Conservation (phyloP, 2,113 vertebrate species). For the Platanista minor region DNA sequence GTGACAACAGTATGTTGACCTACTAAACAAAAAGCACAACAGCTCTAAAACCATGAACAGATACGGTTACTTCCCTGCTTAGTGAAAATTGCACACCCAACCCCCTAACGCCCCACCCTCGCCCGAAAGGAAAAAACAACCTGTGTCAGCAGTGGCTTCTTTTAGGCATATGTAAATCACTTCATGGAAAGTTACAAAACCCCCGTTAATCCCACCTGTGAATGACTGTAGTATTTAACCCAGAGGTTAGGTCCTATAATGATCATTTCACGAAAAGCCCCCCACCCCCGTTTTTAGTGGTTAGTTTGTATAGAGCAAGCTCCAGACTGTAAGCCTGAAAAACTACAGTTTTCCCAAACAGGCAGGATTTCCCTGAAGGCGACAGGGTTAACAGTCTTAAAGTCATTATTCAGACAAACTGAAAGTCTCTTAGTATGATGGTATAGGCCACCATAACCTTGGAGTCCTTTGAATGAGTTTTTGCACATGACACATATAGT, state of each 20-base stretch:
- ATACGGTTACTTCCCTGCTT: constrained; percentile 74
- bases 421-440: background rate
- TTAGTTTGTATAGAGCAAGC: constrained; percentile 47
- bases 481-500: background rate
- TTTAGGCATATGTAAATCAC: constrained; percentile 52
- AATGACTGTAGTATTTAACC: constrained; percentile 70
- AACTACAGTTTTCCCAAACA: constrained; percentile 24
- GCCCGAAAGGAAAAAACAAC: background rate
- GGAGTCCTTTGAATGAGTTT: background rate
- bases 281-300: background rate
- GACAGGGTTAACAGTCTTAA: background rate
- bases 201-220: constrained; percentile 71
- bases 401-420: constrained; percentile 52
- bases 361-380: constrained; percentile 24
- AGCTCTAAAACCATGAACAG: constrained; percentile 84
- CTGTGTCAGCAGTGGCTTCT: constrained; percentile 64
- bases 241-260: constrained; percentile 62
- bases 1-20: constrained; percentile 82
- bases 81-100: constrained; percentile 40
- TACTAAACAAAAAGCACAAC: constrained; percentile 85
- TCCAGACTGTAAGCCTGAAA: constrained; percentile 25
- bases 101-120: background rate
- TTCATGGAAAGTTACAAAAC: constrained; percentile 66
- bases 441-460: background rate
- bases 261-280: constrained; percentile 17